phyloP scores from a whole-genome alignment of 2,888 invertebrate species.

The Auanema freiburgensis region DNA sequence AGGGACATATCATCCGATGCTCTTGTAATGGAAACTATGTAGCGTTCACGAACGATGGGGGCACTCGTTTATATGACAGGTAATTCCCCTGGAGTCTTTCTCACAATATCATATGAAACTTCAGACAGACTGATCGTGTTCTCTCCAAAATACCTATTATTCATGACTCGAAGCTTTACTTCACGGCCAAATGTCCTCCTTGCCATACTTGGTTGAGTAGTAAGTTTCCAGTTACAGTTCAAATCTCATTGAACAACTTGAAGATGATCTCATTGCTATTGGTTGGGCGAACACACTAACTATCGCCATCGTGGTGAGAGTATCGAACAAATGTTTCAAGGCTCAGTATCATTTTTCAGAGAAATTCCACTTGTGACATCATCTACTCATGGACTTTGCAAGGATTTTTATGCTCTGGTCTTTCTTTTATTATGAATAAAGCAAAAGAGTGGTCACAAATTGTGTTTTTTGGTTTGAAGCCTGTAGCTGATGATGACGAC shows the following conservation, averaged over 20 bases:
- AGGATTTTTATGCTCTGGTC: constrained; percentile 48
- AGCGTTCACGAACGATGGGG: constrained; percentile 64
- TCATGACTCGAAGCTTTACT: constrained; percentile 7
- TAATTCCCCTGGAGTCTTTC: constrained; percentile 8
- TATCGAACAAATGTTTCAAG: too few species aligned
- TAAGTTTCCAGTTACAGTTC: background rate
- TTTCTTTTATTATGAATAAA: constrained; percentile 44
- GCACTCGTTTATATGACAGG: constrained; percentile 60
- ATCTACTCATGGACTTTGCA: constrained; percentile 35
- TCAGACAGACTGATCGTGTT: too few species aligned
- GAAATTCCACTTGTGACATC: constrained; percentile 24
- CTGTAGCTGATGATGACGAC: constrained; percentile 32
- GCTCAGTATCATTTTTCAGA: background rate
- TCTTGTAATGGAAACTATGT: constrained; percentile 53
- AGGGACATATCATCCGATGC: constrained; percentile 57
- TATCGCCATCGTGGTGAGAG: constrained; percentile 17
- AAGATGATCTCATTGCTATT: constrained; percentile 47
- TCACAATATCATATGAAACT: too few species aligned
- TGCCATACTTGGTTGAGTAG: background rate
- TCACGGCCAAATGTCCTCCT: background rate
- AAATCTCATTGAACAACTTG: background rate
- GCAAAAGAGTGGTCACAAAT: constrained; percentile 46
- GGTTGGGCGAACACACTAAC: constrained; percentile 62
- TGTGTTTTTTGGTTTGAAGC: constrained; percentile 50
- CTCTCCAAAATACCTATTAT: background rate